Conservation (phyloP, 2,797 vertebrate genomes). For the Anabas testudineus region DNA sequence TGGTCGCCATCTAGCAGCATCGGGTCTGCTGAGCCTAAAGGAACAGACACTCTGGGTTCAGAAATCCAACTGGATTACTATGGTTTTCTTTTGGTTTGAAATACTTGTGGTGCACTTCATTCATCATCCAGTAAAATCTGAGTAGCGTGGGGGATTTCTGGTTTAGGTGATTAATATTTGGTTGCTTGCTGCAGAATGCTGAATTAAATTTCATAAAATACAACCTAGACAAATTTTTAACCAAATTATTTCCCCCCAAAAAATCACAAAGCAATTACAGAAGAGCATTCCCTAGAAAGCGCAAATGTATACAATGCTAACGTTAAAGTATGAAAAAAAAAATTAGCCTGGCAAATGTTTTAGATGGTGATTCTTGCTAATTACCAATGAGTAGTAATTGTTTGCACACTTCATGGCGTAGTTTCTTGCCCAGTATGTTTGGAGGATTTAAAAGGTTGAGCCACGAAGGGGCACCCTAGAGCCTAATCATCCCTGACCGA, state of each 20-base stretch:
- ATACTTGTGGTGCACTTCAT: conserved; percentile 42
- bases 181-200: no score
- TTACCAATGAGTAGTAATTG: no score
- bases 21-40: conserved; percentile 60
- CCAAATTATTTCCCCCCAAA: background rate
- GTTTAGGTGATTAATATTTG: no score
- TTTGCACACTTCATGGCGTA: no score
- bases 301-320: conserved; percentile 28
- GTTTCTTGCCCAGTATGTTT: no score
- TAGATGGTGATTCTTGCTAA: no score
- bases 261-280: background rate
- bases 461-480: no score
- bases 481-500: no score
- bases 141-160: conserved; percentile 9
- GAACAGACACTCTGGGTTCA: conserved; percentile 54
- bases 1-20: conserved; percentile 61
- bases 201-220: conserved; percentile 3
- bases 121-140: background rate
- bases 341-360: background rate
- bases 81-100: conserved; percentile 67
- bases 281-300: conserved; percentile 10
- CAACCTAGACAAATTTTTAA: background rate
- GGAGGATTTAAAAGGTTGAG: no score
- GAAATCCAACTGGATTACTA: conserved; percentile 63
- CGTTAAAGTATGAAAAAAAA: background rate